Conservation (phyloP, 2,888 invertebrate genomes). For the Tillus elongatus region DNA sequence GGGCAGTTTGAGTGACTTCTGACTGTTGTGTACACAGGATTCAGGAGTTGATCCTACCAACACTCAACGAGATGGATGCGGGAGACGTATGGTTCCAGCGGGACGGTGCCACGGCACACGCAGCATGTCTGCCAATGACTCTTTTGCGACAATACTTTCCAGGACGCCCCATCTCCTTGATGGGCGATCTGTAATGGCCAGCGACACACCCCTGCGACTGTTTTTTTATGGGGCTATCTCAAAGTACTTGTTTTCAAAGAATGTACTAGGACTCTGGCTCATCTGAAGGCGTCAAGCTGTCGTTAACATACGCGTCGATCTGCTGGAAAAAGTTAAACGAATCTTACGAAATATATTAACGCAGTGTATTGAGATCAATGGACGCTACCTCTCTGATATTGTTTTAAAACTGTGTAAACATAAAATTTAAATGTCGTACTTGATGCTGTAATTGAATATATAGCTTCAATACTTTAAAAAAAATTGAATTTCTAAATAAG, state of each 20-base stretch:
- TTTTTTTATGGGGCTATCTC: slow-evolving; percentile 14
- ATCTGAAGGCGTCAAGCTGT: no score
- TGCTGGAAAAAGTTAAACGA: slow-evolving; percentile 7
- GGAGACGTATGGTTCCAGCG: slow-evolving; percentile 6
- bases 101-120: slow-evolving; percentile 4
- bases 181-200: no score
- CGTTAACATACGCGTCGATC: slow-evolving; percentile 10
- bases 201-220: background rate
- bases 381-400: slow-evolving; percentile 10
- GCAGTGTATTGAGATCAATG: slow-evolving; percentile 9
- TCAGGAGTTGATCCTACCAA: background rate
- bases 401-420: slow-evolving; percentile 11
- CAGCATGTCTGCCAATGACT: no score
- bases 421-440: slow-evolving; percentile 7
- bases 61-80: background rate
- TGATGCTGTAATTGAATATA: slow-evolving; percentile 8
- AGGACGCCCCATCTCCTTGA: no score
- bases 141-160: no score
- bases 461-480: slow-evolving; percentile 9
- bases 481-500: slow-evolving; percentile 4
- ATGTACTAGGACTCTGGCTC: background rate
- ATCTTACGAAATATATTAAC: slow-evolving; percentile 8
- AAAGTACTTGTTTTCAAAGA: slow-evolving; percentile 14
- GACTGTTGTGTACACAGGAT: no score
- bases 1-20: slow-evolving; percentile 10